phyloP scores from a whole-genome alignment of 2,797 vertebrate genomes.

The Brotula barbata region DNA sequence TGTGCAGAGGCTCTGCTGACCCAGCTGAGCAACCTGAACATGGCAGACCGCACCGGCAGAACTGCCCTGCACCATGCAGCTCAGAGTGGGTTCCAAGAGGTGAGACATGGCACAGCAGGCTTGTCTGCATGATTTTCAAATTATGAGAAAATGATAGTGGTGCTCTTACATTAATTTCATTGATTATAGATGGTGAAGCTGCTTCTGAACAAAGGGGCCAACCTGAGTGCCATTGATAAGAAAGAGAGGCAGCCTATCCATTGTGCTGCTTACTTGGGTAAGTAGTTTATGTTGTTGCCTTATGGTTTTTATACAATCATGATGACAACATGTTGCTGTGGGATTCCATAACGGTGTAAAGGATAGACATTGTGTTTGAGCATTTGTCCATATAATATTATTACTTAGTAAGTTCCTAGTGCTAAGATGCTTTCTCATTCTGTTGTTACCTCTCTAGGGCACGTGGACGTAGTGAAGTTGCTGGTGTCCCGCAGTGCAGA shows the following conservation, averaged over 20 bases:
- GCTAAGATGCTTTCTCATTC: not conserved
- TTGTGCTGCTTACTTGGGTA: slow-evolving; percentile 94
- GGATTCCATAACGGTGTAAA: not conserved
- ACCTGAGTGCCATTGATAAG: slow-evolving; percentile 92
- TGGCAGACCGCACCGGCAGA: slow-evolving; percentile 90
- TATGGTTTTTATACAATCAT: no score
- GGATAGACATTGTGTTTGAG: not conserved
- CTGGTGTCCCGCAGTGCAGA: slow-evolving; percentile 91
- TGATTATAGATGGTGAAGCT: slow-evolving; percentile 88
- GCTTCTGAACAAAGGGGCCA: slow-evolving; percentile 94
- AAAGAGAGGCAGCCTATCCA: slow-evolving; percentile 94
- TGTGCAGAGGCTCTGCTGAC: slow-evolving; percentile 90
- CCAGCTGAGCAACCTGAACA: slow-evolving; percentile 89
- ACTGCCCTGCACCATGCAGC: slow-evolving; percentile 95
- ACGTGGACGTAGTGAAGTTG: slow-evolving; percentile 92
- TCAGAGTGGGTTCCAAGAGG: slow-evolving; percentile 93
- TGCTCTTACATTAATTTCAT: not conserved
- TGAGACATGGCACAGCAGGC: slow-evolving; percentile 49
- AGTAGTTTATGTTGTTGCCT: slow-evolving; percentile 18
- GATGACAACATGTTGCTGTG: no score
- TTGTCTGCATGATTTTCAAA: not conserved
- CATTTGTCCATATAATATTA: no score
- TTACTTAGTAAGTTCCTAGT: not conserved
- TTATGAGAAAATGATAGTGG: not conserved
- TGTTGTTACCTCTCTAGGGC: slow-evolving; percentile 76